Conservation (phyloP, 2,888 invertebrate genomes). For the Dusona sp. region DNA sequence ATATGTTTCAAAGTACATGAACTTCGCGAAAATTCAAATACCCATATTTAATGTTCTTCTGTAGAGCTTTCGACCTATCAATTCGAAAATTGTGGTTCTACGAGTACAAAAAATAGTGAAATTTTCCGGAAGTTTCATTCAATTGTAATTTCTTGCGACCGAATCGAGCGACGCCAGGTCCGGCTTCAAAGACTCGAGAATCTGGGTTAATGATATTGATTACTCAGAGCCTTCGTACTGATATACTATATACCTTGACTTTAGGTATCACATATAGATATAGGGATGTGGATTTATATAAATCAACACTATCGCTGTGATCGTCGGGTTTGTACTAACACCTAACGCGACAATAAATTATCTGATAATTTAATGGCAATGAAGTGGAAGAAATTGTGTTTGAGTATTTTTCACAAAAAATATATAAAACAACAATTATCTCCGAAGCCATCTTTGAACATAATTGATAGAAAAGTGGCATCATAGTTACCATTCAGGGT, state of each 20-base stretch:
- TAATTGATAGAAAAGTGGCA: background rate
- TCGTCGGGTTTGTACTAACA: background rate
- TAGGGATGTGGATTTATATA: background rate
- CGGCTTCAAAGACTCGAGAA: constrained; percentile 50
- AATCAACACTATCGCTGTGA: constrained; percentile 51
- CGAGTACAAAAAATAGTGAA: background rate
- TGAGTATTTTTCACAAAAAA: background rate
- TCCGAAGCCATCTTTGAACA: too few relatives aligned
- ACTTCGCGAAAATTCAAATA: too few relatives aligned
- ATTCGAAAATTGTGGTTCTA: background rate
- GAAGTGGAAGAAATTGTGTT: constrained; percentile 23
- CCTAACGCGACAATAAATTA: constrained; percentile 47
- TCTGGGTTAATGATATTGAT: constrained; percentile 70
- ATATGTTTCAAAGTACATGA: too few relatives aligned
- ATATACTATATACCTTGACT: constrained; percentile 25
- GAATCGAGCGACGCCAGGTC: constrained; percentile 50
- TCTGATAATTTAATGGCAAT: constrained; percentile 20
- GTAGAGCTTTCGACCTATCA: background rate
- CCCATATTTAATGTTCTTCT: too few relatives aligned
- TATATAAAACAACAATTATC: background rate
- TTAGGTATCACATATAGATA: background rate
- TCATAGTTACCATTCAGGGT: background rate
- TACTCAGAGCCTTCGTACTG: constrained; percentile 54
- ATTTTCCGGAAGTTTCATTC: constrained; percentile 15
- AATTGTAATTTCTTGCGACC: constrained; percentile 47